These are phyloP conservation scores for Sparus aurata DNA, from an alignment of 2,797 vertebrate species.

Conservation along the genomic window DNA sequence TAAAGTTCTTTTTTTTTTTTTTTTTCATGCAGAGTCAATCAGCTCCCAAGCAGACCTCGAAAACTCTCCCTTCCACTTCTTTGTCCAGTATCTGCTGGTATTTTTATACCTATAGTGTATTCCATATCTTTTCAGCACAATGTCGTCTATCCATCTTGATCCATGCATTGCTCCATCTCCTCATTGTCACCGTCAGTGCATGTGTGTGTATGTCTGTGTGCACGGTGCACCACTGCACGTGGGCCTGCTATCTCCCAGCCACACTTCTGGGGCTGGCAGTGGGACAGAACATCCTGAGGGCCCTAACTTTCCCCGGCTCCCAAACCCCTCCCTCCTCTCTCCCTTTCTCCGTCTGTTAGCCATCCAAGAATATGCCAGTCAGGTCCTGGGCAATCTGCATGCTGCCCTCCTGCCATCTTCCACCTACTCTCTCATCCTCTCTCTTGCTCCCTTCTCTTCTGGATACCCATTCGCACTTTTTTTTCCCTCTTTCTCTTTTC, in stretches of 20 bases:
- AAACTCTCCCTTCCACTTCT: slow-evolving; percentile 16
- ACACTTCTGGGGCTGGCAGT: slow-evolving; percentile 84
- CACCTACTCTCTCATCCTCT: slow-evolving; percentile 62
- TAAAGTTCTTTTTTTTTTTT: slow-evolving; percentile 1
- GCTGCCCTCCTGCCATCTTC: slow-evolving; percentile 78
- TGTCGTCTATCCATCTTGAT: slow-evolving; percentile 49
- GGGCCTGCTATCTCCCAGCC: slow-evolving; percentile 84
- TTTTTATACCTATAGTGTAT: slow-evolving; percentile 5
- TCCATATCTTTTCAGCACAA: slow-evolving; percentile 10
- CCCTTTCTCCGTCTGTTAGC: slow-evolving; percentile 74
- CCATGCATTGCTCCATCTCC: slow-evolving; percentile 38
- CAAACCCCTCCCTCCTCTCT: slow-evolving; percentile 61
- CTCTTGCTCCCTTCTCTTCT: slow-evolving; percentile 31
- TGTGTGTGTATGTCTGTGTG: slow-evolving; percentile 59
- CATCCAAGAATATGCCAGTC: slow-evolving; percentile 85
- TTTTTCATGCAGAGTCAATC: slow-evolving; percentile 30
- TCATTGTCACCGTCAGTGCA: slow-evolving; percentile 34
- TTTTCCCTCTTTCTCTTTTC: slow-evolving; percentile 21
- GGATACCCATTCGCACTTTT: slow-evolving; percentile 37
- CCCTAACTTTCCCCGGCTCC: slow-evolving; percentile 77
- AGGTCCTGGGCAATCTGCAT: slow-evolving; percentile 80
- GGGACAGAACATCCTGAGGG: slow-evolving; percentile 83
- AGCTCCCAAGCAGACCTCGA: slow-evolving; percentile 29
- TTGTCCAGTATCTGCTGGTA: background rate
- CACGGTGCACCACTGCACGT: slow-evolving; percentile 69